Evolutionary conservation across 1,140 invertebrate species (phyloP), one percentile per base, ranked within the genome.

Genomic region (Drosophila parvula): DNA sequence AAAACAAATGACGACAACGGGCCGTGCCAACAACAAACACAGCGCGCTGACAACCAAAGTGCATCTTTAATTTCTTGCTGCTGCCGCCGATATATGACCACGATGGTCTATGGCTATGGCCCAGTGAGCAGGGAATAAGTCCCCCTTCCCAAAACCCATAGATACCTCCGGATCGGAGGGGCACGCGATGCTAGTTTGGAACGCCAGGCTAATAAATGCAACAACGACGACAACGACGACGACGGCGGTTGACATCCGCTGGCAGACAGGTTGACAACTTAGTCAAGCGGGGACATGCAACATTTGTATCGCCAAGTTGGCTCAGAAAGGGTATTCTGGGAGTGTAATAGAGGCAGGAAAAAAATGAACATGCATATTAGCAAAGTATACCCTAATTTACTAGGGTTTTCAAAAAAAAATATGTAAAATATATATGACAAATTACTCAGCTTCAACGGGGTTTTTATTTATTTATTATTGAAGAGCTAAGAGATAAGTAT

Each of bases 61-160:
- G 84, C 84, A 88, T 89, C 84, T 88, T 84, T 86, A 89, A 86
- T 86, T 89, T 89, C 73, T 63, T 38, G 45, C 28, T 22, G 30
- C 32, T 71, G 60, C 53, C 53, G 65, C 43, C 70, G 76, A 68
- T 69, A 41, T 58, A 47, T 48, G 61, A 63, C 61, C 50, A 56
- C 61, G 65, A 51, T 71, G 1, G 74, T n/a, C n/a, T n/a, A n/a
- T n/a, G 45, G 63, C 47, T 73, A 86, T 55, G 84, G 64, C 75
- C 80, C 73, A 88, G 83, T 88, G 84, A 60, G 44, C 80, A 83
- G 60, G 30, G n/a, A 70, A 36, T 18, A 30, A 4, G 50, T 40
- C 43, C 57, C 57, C 43, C 64, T 50, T n/a, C 50, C 48, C 48
- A 6, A 30, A 5, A 16, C 6, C 27, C 2, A 30, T 41, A 36